A percentile compares a stretch with the other conserved stretches of the same genome.
Evolutionary conservation across 2,888 invertebrate species (phyloP).

Genomic region (Ormyrus rosae): DNA sequence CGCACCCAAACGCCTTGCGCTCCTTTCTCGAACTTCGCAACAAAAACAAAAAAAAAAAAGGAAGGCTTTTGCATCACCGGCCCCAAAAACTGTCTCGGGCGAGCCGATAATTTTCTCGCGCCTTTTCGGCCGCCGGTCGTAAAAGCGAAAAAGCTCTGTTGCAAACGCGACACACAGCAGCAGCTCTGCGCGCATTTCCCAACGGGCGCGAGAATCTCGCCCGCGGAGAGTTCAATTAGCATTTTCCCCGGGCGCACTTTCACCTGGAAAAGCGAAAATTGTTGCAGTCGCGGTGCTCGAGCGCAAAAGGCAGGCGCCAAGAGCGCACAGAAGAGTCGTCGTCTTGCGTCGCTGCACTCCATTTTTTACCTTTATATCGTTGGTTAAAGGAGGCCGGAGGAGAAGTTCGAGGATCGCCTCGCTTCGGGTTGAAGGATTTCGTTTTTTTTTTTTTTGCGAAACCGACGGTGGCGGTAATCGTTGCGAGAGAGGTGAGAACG

Average conservation of each 20-base stretch:
- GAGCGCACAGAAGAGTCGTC: neutral
- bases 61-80: neutral
- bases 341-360: constrained; percentile 13
- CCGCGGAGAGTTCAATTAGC: constrained; percentile 26
- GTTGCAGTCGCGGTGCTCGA: constrained; percentile 1
- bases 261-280: constrained; percentile 40
- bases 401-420: too few species aligned
- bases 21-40: neutral
- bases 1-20: neutral
- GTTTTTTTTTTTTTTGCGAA: too few species aligned
- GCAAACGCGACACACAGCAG: too few species aligned
- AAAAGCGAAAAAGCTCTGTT: neutral
- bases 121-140: neutral
- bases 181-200: neutral
- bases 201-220: constrained; percentile 12
- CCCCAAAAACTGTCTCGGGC: neutral
- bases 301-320: neutral
- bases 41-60: neutral
- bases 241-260: constrained; percentile 39
- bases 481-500: too few species aligned
- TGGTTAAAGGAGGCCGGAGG: too few species aligned
- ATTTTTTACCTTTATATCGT: too few species aligned
- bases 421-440: too few species aligned
- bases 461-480: too few species aligned
- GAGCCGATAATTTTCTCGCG: neutral